Conservation (phyloP, 1,140 invertebrate genomes). For the Drosophila novamexicana region DNA sequence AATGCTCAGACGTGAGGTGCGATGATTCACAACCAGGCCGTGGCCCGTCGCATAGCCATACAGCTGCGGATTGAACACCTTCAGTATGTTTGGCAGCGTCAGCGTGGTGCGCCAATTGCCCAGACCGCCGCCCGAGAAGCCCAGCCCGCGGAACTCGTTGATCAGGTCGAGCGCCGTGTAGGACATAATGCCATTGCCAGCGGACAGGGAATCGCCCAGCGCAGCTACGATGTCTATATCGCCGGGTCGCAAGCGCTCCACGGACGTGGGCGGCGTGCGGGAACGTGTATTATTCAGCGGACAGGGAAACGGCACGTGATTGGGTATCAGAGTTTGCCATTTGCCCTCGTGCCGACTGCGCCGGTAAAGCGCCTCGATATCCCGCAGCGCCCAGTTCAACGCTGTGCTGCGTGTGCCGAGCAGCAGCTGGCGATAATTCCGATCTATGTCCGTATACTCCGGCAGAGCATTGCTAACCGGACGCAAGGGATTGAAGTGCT, state of each 20-base stretch:
- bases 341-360: slow-evolving; percentile 57
- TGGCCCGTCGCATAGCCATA: slow-evolving; percentile 85
- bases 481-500: slow-evolving; percentile 29
- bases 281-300: slow-evolving; percentile 77
- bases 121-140: slow-evolving; percentile 85
- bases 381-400: slow-evolving; percentile 41
- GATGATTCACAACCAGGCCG: slow-evolving; percentile 59
- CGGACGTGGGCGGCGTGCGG: slow-evolving; percentile 84
- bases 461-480: slow-evolving; percentile 40
- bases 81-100: slow-evolving; percentile 87
- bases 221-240: slow-evolving; percentile 89
- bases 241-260: slow-evolving; percentile 86
- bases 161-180: slow-evolving; percentile 60
- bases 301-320: slow-evolving; percentile 53
- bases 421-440: slow-evolving; percentile 42
- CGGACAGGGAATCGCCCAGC: slow-evolving; percentile 89
- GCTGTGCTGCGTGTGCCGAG: slow-evolving; percentile 30
- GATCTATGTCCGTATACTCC: slow-evolving; percentile 59
- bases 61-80: slow-evolving; percentile 88
- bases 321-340: slow-evolving; percentile 40
- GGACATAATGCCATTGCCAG: slow-evolving; percentile 86
- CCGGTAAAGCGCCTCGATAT: slow-evolving; percentile 38
- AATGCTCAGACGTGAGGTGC: slow-evolving; percentile 86
- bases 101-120: slow-evolving; percentile 86
- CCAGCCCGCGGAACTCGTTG: slow-evolving; percentile 71